Evolutionary conservation across 2,888 invertebrate genomes (phyloP), one percentile per base, ranked within the genome.

Genomic region (Sisyra nigra): DNA sequence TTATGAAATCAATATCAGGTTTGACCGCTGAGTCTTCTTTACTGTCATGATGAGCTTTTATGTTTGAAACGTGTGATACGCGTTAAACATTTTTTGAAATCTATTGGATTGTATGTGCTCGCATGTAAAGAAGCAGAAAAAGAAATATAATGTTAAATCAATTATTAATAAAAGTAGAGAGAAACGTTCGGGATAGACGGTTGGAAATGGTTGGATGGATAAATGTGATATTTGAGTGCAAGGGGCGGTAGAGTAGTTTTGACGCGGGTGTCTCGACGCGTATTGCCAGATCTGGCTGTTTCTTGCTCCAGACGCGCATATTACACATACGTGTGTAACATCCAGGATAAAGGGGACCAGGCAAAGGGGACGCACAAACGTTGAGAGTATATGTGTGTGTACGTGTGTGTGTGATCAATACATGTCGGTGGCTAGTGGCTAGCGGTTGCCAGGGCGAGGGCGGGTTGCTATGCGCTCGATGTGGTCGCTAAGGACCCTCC

Each of bases 371-470:
- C 36, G 29, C 11, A 18, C 35, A 32, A n/a, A 19, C 18, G 39
- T 17, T n/a, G 40, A 19, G 17, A n/a, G 33, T 13, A 29, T 40
- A 5, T 11, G 33, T 31, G 38, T 43, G 13, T 31, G 38, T 43
- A n/a, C n/a, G n/a, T n/a, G n/a, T n/a, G n/a, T n/a, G 44, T 50
- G 59, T 63, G 62, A 64, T 64, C 63, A 64, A 64, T 64, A 64
- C 63, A 60, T 63, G 63, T 64, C 64, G 63, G 62, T 60, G 64
- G 64, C 64, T 64, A 64, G 64, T 64, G 64, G 64, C 64, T 63
- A 64, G 64, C 62, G 57, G 64, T 64, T 64, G 64, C 64, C 62
- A 64, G 63, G 64, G 63, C 59, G 62, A 61, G 62, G 62, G 63
- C 60, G 62, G 58, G 64, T 64, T 64, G 64, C 64, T 62, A 64